Percentiles rank a stretch among this genome's conserved stretches.
phyloP scores from a whole-genome alignment of 2,888 invertebrate species.

The Xestoiulus laeticollis region DNA sequence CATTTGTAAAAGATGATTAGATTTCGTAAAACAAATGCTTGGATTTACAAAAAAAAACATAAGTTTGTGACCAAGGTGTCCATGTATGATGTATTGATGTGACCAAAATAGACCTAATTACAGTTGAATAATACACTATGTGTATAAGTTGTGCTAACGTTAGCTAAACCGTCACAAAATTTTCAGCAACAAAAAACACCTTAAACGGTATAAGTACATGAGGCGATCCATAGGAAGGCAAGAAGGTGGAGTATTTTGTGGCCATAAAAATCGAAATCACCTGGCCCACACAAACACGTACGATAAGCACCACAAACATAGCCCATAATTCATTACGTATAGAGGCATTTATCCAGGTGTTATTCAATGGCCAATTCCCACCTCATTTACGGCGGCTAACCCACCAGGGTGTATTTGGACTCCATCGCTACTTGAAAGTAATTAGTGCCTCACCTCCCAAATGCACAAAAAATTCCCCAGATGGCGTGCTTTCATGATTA shows the following conservation, averaged over 20 bases:
- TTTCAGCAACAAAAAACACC: background rate
- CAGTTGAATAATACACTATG: too few species aligned
- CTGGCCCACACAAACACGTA: constrained; percentile 3
- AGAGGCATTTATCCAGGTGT: background rate
- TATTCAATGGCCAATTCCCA: constrained; percentile 29
- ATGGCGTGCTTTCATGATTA: constrained; percentile 31
- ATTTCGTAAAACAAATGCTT: too few species aligned
- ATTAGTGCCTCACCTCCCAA: constrained; percentile 23
- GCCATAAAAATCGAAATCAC: background rate
- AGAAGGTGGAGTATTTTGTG: background rate
- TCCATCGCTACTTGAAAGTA: constrained; percentile 29
- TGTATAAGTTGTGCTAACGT: too few species aligned
- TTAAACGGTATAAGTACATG: background rate
- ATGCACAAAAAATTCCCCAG: constrained; percentile 13
- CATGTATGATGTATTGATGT: too few species aligned
- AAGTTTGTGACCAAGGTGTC: too few species aligned
- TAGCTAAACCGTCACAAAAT: background rate
- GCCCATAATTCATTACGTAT: constrained; percentile 1
- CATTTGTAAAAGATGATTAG: too few species aligned
- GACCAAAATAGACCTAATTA: too few species aligned
- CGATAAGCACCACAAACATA: background rate
- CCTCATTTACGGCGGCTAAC: constrained; percentile 37
- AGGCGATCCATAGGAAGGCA: background rate
- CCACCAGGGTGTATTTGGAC: constrained; percentile 29
- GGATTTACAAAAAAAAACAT: too few species aligned